Percentiles rank a stretch among this genome's conserved stretches.
Conservation (phyloP, 2,113 vertebrate genomes). For the Mesoclemmys tuberculata region DNA sequence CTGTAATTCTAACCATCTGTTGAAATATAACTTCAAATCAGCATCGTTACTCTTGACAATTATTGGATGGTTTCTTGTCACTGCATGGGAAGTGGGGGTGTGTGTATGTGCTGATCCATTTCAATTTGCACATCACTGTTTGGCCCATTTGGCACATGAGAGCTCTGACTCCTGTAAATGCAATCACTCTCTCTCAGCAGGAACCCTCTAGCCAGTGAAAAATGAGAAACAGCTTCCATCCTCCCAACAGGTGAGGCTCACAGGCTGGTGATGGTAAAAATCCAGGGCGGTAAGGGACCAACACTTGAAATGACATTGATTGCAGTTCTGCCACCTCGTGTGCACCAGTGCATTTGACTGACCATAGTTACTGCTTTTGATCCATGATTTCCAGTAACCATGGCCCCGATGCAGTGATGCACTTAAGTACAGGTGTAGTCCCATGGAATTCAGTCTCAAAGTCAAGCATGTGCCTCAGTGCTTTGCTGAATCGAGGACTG, state of each 20-base stretch:
- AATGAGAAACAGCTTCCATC: neutral
- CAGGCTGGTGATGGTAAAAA: neutral
- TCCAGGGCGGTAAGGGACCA: neutral
- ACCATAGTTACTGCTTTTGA: neutral
- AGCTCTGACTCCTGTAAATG: neutral
- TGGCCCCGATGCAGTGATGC: neutral
- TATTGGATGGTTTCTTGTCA: neutral
- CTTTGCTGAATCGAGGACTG: neutral
- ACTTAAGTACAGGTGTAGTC: neutral
- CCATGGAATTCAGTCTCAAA: neutral
- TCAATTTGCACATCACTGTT: neutral
- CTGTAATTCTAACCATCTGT: neutral
- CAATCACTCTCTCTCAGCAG: neutral
- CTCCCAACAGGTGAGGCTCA: neutral
- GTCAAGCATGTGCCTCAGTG: neutral
- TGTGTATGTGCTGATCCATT: neutral
- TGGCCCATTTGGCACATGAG: neutral
- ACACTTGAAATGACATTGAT: neutral
- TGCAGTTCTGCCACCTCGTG: neutral
- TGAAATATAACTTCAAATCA: neutral
- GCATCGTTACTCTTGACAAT: neutral
- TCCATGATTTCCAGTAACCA: neutral
- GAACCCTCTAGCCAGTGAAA: neutral
- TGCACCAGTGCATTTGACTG: neutral
- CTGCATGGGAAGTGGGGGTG: neutral